phyloP scores from a whole-genome alignment of 2,113 vertebrate genomes.

The Notothenia rossii region DNA sequence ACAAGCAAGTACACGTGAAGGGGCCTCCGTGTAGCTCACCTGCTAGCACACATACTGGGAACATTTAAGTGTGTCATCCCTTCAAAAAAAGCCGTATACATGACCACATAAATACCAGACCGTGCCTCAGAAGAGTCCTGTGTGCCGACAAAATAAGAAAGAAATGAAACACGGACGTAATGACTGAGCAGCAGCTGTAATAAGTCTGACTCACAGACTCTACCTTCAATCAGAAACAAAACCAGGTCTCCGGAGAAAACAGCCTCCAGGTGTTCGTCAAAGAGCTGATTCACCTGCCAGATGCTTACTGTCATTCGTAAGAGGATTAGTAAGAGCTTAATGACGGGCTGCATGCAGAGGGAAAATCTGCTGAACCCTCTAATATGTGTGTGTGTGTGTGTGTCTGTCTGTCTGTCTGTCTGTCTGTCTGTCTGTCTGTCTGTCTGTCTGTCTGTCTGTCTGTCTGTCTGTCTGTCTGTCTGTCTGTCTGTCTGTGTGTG shows the following conservation, averaged over 20 bases:
- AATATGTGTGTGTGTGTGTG: conserved; percentile 48
- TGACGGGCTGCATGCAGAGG: conserved; percentile 47
- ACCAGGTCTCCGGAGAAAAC: conserved; percentile 11
- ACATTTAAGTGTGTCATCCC: too few species aligned
- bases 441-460: too few species aligned
- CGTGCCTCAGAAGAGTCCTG: conserved; percentile 1
- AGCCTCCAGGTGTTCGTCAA: conserved; percentile 74
- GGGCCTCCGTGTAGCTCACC: too few species aligned
- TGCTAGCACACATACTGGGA: too few species aligned
- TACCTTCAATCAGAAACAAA: conserved; percentile 54
- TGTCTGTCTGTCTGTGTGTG: not conserved
- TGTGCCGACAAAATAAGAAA: conserved; percentile 20
- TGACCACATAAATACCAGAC: conserved; percentile 18
- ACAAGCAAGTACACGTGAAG: too few species aligned
- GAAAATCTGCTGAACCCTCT: conserved; percentile 63
- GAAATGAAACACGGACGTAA: conserved; percentile 32
- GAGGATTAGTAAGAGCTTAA: conserved; percentile 59
- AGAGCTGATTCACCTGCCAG: conserved; percentile 78
- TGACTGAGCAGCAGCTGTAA: conserved; percentile 58
- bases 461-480: too few species aligned
- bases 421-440: too few species aligned
- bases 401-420: too few species aligned
- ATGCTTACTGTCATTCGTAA: conserved; percentile 65
- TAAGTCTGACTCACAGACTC: conserved; percentile 48
- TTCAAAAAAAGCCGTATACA: not conserved